phyloP scores from a whole-genome alignment of 2,113 vertebrate genomes.

The Capra hircus region DNA sequence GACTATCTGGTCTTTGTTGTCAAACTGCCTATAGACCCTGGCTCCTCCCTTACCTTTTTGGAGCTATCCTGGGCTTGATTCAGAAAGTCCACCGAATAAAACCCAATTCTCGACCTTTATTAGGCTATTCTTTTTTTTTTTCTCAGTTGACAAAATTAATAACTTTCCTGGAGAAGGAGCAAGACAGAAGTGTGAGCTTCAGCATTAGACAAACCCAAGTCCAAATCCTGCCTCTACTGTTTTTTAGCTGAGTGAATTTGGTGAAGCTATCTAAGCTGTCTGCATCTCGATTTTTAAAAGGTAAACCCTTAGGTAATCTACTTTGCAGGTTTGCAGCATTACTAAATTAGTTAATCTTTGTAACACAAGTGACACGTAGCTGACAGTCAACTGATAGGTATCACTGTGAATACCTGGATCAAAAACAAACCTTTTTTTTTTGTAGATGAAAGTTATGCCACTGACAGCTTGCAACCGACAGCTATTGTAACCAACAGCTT shows the following conservation, averaged over 20 bases:
- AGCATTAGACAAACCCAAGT: neutral
- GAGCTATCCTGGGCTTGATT: neutral
- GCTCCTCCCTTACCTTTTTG: neutral
- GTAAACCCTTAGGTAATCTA: neutral
- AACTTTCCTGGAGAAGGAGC: neutral
- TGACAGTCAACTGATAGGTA: neutral
- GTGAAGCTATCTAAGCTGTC: neutral
- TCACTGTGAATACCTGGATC: neutral
- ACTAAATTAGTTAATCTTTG: neutral
- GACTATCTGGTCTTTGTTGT: neutral
- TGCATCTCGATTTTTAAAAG: neutral
- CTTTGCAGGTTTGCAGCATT: too few relatives aligned
- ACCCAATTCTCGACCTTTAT: neutral
- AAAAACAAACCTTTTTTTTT: neutral
- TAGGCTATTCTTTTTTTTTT: neutral
- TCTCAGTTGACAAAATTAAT: neutral
- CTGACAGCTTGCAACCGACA: too few relatives aligned
- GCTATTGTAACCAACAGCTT: neutral
- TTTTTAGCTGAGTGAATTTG: neutral
- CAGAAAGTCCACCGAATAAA: neutral
- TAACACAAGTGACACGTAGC: too few relatives aligned
- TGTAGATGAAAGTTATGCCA: neutral
- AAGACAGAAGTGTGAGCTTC: neutral
- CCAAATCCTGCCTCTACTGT: rapidly evolving
- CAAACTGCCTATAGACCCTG: neutral